phyloP scores from a whole-genome alignment of 2,888 invertebrate species.

The Agrochola lota region DNA sequence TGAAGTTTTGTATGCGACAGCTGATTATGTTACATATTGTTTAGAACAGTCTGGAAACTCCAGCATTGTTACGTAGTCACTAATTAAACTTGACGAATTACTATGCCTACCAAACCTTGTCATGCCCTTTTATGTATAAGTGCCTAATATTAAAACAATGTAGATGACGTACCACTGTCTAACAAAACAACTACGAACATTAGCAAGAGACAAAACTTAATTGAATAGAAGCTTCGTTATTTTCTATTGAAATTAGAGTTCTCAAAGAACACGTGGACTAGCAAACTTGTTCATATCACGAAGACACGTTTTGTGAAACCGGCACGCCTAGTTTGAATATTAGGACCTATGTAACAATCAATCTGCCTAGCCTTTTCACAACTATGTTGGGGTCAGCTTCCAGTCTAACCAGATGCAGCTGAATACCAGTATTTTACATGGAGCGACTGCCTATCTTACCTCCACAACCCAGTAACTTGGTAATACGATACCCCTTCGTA shows the following conservation, averaged over 20 bases:
- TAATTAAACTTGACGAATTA: slow-evolving; percentile 14
- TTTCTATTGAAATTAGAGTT: slow-evolving; percentile 16
- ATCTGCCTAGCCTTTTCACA: no score
- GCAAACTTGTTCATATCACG: slow-evolving; percentile 4
- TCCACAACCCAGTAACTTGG: no score
- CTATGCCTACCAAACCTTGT: background rate
- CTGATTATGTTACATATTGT: background rate
- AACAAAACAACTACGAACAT: slow-evolving; percentile 9
- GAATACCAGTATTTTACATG: no score
- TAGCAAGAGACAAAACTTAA: background rate
- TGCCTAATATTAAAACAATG: slow-evolving; percentile 21
- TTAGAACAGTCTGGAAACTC: background rate
- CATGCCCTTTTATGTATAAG: background rate
- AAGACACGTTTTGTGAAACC: slow-evolving; percentile 18
- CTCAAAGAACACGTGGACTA: slow-evolving; percentile 12
- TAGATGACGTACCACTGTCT: background rate
- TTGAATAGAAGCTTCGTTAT: slow-evolving; percentile 6
- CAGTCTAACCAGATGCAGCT: no score
- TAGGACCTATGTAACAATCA: background rate
- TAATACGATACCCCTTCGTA: no score
- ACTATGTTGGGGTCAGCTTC: no score
- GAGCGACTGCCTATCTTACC: no score
- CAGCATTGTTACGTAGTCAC: background rate
- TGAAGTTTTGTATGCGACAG: no score
- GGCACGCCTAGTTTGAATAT: background rate